phyloP scores from a whole-genome alignment of 2,888 invertebrate genomes.

The Cryptocephalus moraei region DNA sequence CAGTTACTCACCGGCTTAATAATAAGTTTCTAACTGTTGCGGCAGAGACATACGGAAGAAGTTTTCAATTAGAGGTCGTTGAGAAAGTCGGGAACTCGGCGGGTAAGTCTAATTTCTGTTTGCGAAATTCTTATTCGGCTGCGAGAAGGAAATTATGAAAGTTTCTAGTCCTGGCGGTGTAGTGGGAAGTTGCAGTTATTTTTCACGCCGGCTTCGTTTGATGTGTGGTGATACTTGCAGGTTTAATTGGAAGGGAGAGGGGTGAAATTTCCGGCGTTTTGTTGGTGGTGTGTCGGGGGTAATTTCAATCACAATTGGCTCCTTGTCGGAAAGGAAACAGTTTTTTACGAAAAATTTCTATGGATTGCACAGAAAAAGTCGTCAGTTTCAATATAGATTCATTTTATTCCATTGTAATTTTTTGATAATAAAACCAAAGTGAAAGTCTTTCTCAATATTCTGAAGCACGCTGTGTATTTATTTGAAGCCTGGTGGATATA shows the following conservation, averaged over 20 bases:
- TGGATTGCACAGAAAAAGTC: no score
- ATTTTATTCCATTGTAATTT: no score
- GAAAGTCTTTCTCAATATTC: no score
- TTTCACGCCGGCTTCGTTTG: constrained; percentile 17
- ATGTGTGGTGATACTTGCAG: neutral
- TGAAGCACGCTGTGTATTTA: no score
- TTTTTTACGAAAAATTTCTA: no score
- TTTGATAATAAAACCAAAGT: no score
- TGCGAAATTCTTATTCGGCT: constrained; percentile 23
- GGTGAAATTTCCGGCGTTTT: no score
- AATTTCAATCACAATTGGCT: no score
- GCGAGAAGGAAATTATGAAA: constrained; percentile 31
- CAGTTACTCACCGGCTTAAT: neutral
- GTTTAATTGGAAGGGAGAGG: neutral
- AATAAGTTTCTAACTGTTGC: constrained; percentile 6
- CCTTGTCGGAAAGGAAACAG: no score
- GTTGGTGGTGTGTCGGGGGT: no score
- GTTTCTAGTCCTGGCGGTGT: constrained; percentile 16
- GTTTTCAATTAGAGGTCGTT: constrained; percentile 19
- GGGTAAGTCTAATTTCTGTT: constrained; percentile 3
- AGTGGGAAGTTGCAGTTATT: constrained; percentile 24
- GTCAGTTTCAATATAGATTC: no score
- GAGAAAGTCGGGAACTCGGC: constrained; percentile 4
- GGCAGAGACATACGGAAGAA: constrained; percentile 18
- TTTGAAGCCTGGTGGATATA: no score